A percentile compares a stretch with the other conserved stretches of the same genome.
These are phyloP conservation scores for Aldabrachelys gigantea DNA, from an alignment of 2,113 vertebrate genomes.

Conservation along the genomic window DNA sequence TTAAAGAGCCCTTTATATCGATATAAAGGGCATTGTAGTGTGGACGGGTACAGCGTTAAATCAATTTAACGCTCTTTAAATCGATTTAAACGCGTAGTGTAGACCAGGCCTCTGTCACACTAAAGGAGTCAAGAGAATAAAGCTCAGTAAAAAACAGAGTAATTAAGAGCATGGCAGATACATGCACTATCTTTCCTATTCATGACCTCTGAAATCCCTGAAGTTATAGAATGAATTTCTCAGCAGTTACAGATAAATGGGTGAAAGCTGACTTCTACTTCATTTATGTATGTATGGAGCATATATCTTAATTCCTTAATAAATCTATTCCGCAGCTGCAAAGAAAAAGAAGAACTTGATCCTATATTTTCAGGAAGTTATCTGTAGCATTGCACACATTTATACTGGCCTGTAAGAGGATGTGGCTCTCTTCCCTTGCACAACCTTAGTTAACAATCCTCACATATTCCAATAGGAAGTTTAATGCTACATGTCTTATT, in stretches of 20 bases:
- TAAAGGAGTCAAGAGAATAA: constrained; percentile 49
- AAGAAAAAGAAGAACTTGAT: neutral
- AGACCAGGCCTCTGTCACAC: neutral
- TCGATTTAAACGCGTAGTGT: too few relatives aligned
- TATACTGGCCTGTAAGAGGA: neutral
- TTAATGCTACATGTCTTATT: neutral
- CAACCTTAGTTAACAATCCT: neutral
- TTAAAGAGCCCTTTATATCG: too few relatives aligned
- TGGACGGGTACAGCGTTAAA: too few relatives aligned
- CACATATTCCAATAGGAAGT: neutral
- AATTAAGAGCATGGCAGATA: constrained; percentile 43
- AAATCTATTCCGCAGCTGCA: neutral
- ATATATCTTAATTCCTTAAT: neutral
- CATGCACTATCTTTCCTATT: constrained; percentile 26
- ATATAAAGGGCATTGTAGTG: too few relatives aligned
- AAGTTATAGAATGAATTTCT: constrained; percentile 8
- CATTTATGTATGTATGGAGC: neutral
- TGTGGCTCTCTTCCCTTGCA: neutral
- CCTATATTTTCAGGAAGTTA: neutral
- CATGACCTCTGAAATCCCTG: constrained; percentile 31
- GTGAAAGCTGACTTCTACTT: neutral
- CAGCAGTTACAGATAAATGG: constrained; percentile 14
- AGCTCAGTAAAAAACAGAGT: neutral
- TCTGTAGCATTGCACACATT: neutral
- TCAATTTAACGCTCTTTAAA: too few relatives aligned